Evolutionary conservation across 2,113 vertebrate genomes (phyloP), one percentile per base, ranked within the genome.

Genomic region (Proterorhinus semilunaris): DNA sequence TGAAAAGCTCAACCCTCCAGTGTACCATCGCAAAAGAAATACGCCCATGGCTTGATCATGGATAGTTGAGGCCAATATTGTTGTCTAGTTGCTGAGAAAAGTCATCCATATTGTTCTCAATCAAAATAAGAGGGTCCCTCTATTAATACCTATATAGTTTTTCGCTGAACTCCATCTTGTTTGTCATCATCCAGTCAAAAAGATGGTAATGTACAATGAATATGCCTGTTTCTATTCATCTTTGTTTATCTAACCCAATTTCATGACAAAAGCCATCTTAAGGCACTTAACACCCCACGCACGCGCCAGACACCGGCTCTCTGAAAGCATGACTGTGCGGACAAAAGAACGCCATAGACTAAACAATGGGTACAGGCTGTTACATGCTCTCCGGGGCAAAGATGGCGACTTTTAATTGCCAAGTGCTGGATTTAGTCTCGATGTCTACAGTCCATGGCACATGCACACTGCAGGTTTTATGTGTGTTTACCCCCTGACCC

Each of bases 301-400:
- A 13, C 11, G 11, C 11, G 54, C 17, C 54, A 13, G 27, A 27
- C 27, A 13, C 6, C 17, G 13, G 27, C 10, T 0, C 27, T 42
- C 27, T 58, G 55, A 58, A 55, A 55, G 53, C 53, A 11, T 21
- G 9, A 7, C 4, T 54, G 16, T 54, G 16, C 10, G 17, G 53
- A 58, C 55, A 58, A 58, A 58, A 12, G 55, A 42, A 6, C 0
- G 27, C 21, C 27, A 11, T 42, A 58, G 55, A 58, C 55, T 58
- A 58, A 58, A 58, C 55, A 58, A 58, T 42, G 55, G 10, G 27
- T 58, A 58, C 27, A 42, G 55, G 55, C 55, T 58, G 55, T 58
- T 58, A 58, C 55, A 42, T 13, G 27, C 55, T 58, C 55, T 58
- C 55, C 3, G 27, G 55, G 55, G 10, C 55, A 58, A 58, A 58